Percentiles rank a stretch among this genome's conserved stretches.
Conservation (phyloP, 2,888 invertebrate genomes). For the Drosophila fulvimacula region DNA sequence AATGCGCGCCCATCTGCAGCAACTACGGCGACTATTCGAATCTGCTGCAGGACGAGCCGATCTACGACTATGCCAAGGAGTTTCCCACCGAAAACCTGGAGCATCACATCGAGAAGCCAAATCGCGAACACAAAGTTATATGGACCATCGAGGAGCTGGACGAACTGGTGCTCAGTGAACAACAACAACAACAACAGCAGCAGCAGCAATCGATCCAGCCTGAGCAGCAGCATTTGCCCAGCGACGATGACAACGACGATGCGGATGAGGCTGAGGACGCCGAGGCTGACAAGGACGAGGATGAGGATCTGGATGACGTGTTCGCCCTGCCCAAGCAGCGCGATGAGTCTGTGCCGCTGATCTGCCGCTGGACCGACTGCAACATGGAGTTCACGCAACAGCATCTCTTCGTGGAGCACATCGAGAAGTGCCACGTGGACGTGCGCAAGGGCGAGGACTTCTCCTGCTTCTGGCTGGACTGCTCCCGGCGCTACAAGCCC, state of each 20-base stretch:
- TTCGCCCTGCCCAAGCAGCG: constrained; percentile 36
- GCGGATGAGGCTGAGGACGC: constrained; percentile 45
- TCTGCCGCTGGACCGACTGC: constrained; percentile 95
- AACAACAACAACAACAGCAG: constrained; percentile 22
- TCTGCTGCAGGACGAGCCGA: constrained; percentile 20
- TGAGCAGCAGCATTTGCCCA: background rate
- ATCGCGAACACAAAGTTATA: constrained; percentile 84
- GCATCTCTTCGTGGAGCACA: constrained; percentile 91
- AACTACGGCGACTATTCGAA: constrained; percentile 63
- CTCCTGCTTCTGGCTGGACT: constrained; percentile 97
- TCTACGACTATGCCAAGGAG: constrained; percentile 59
- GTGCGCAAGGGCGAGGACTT: constrained; percentile 94
- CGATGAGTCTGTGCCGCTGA: constrained; percentile 51
- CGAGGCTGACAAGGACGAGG: constrained; percentile 41
- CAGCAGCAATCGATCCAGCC: background rate
- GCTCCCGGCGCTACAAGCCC: constrained; percentile 92
- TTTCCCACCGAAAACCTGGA: constrained; percentile 81
- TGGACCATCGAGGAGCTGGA: constrained; percentile 84
- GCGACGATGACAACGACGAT: constrained; percentile 45
- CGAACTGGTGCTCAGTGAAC: constrained; percentile 55
- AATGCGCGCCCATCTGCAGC: constrained; percentile 72
- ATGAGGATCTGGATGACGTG: constrained; percentile 54
- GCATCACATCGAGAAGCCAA: constrained; percentile 81
- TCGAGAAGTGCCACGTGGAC: constrained; percentile 95
- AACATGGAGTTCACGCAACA: constrained; percentile 92